Percentiles rank a stretch among this genome's conserved stretches.
Evolutionary conservation across 2,113 vertebrate species (phyloP).

Genomic region (Chaetura pelagica): DNA sequence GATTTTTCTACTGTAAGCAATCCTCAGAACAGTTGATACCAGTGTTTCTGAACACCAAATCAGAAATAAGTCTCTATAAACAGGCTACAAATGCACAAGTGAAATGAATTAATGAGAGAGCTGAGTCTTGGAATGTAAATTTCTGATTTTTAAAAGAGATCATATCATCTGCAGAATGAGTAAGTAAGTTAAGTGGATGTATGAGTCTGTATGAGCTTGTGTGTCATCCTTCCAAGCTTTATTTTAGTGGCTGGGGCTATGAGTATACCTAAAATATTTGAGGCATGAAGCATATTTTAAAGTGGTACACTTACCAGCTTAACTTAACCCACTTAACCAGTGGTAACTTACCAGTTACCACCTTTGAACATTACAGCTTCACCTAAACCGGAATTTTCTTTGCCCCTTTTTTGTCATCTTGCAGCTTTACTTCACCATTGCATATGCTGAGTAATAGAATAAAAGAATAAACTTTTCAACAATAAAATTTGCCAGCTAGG

Average conservation of each 20-base stretch:
- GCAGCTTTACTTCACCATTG: background rate
- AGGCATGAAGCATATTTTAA: background rate
- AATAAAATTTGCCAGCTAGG: background rate
- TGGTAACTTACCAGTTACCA: too few relatives aligned
- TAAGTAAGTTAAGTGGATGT: background rate
- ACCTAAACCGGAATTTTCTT: constrained; percentile 18
- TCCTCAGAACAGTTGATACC: background rate
- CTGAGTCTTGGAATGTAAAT: background rate
- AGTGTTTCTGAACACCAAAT: background rate
- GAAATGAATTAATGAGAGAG: background rate
- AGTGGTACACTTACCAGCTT: background rate
- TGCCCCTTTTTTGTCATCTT: background rate
- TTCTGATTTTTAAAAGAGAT: background rate
- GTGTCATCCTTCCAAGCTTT: background rate
- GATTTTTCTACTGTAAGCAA: background rate
- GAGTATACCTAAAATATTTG: background rate
- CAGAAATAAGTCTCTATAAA: background rate
- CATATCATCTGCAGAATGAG: background rate
- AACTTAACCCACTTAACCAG: too few relatives aligned
- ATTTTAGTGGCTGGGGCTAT: background rate
- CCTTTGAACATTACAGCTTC: background rate
- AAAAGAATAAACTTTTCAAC: background rate
- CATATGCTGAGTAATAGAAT: constrained; percentile 22
- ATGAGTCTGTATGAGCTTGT: background rate
- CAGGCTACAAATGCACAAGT: background rate